Evolutionary conservation across 2,113 vertebrate species (phyloP), one percentile per base, ranked within the genome.

Genomic region (human): DNA sequence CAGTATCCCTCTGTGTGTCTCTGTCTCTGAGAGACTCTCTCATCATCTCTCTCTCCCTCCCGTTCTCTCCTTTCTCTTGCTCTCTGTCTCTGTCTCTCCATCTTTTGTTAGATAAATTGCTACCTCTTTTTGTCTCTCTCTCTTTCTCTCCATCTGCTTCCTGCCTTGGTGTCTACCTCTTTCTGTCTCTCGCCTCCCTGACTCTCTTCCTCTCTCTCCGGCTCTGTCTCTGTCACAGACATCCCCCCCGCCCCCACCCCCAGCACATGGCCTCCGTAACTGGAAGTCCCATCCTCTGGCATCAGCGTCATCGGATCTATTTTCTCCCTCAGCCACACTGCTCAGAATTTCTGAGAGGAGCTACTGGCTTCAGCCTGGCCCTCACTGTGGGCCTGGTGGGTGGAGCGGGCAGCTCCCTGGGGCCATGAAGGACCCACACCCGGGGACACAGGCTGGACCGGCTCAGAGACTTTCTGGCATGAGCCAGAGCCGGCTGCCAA

Each of bases 311-410:
- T 93, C 97, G 98, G 96, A 95, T 91, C 11, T 98, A 93, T 93
- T 98, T 98, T 97, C 97, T 98, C 97, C 96, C 94, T 97, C 93
- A 45, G 95, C 68, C 97, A 97, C 96, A 96, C 91, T 83, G 83
- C 95, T 89, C 79, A 23, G 96, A 98, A 97, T 96, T 98, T 98
- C 91, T 97, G 97, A 97, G 90, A 97, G 87, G 40, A 50, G 40
- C 38, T 90, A 32, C 35, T 95, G 70, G 38, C 96, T 97, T 94
- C 85, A 92, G 93, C 81, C 38, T 4, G 70, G 88, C 55, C 86
- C 80, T 73, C 9, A 35, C 57, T 48, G 5, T 25, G 85, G 88
- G 72, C 45, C 72, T 22, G 1, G 13, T 17, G 20, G 18, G 52
- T 23, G 55, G n/a, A 43, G 9, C 0, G 1, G 82, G 72, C 57